phyloP scores from a whole-genome alignment of 2,113 vertebrate genomes.

The Lepus americanus region DNA sequence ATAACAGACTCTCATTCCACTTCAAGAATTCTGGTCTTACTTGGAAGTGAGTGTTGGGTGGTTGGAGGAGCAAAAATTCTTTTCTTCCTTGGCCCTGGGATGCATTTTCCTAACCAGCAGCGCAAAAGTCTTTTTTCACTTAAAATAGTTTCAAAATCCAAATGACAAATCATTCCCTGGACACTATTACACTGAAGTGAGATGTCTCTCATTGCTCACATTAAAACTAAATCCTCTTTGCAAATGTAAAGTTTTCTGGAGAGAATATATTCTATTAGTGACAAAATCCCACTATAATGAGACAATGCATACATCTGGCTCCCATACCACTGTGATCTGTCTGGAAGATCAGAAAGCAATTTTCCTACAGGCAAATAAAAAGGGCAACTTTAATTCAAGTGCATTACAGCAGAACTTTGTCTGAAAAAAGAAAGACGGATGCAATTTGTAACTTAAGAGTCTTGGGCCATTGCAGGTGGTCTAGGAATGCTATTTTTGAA shows the following conservation, averaged over 20 bases:
- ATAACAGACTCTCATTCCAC: neutral
- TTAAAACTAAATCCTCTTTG: constrained; percentile 58
- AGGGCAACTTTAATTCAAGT: constrained; percentile 3
- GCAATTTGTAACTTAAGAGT: constrained; percentile 30
- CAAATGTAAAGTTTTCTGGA: constrained; percentile 50
- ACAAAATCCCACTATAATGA: neutral
- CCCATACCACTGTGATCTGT: neutral
- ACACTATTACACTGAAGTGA: neutral
- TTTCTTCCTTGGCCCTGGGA: neutral
- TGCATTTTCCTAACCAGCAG: neutral
- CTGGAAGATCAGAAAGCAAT: constrained; percentile 45
- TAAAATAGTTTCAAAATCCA: constrained; percentile 30
- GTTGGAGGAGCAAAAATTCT: neutral
- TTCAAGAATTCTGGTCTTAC: neutral
- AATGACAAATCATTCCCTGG: constrained; percentile 21
- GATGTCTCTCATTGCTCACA: neutral
- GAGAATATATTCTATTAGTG: neutral
- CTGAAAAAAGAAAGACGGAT: neutral
- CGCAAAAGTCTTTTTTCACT: neutral
- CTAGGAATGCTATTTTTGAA: neutral
- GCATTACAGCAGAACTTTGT: neutral
- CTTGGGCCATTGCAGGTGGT: neutral
- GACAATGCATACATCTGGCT: neutral
- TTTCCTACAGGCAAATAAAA: constrained; percentile 43
- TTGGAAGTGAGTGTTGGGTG: neutral